phyloP scores from a whole-genome alignment of 1,140 invertebrate species.

The Dolichoris vasculosae region DNA sequence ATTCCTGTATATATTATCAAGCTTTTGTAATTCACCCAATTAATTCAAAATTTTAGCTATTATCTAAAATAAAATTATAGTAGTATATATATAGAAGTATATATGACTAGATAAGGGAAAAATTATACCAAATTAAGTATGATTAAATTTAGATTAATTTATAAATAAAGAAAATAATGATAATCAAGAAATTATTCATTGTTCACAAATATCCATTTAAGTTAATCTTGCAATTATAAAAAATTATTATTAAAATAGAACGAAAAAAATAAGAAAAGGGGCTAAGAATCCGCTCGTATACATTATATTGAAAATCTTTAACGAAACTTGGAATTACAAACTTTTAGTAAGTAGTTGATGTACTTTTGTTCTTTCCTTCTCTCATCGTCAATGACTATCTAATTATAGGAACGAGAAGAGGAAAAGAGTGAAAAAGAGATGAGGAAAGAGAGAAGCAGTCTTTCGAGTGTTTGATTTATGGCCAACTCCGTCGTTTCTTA shows the following conservation, averaged over 20 bases:
- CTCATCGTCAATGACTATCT: conserved; percentile 30
- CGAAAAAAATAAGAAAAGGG: background rate
- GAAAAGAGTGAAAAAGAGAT: background rate
- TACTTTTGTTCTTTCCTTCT: conserved; percentile 10
- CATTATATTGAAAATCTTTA: conserved; percentile 6
- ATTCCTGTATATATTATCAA: no score
- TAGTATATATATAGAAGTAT: no score
- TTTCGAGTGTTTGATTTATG: conserved; percentile 47
- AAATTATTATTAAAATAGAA: background rate
- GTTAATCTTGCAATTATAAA: background rate
- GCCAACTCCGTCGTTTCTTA: background rate
- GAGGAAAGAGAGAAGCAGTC: background rate
- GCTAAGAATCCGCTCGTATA: conserved; percentile 19
- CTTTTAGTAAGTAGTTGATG: conserved; percentile 28
- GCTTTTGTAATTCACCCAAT: no score
- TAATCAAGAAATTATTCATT: background rate
- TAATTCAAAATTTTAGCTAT: no score
- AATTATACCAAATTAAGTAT: no score
- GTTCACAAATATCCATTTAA: background rate
- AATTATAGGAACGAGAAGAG: conserved; percentile 9
- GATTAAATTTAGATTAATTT: no score
- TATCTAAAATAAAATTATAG: no score
- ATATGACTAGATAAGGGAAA: no score
- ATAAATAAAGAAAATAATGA: background rate
- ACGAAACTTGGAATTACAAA: conserved; percentile 43